Evolutionary conservation across 2,797 vertebrate species (phyloP).

Genomic region (Lycodopsis pacificus): DNA sequence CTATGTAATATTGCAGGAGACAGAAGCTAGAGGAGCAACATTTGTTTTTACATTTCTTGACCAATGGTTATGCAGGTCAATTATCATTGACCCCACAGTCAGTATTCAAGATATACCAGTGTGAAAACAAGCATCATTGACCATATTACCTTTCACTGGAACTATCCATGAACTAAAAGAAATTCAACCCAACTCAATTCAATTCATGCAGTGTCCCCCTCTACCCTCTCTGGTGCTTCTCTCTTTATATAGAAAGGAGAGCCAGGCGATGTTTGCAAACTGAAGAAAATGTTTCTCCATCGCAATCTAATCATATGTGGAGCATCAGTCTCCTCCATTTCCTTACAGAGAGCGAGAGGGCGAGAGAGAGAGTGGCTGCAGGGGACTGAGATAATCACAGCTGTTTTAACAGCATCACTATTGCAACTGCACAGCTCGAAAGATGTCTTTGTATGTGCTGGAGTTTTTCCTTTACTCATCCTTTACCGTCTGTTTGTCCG

Average conservation of each 20-base stretch:
- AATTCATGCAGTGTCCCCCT: neutral
- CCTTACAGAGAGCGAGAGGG: neutral
- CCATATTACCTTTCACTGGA: neutral
- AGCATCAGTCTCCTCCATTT: slow-evolving; percentile 28
- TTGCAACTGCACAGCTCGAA: slow-evolving; percentile 7
- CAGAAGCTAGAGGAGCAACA: neutral
- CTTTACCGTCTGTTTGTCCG: slow-evolving; percentile 64
- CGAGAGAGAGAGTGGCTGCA: neutral
- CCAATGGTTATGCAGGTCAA: neutral
- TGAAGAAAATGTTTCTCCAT: slow-evolving; percentile 13
- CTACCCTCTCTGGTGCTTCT: slow-evolving; percentile 1
- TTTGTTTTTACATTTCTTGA: slow-evolving; percentile 5
- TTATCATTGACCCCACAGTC: slow-evolving; percentile 1
- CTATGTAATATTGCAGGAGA: slow-evolving; percentile 34
- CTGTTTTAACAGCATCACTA: slow-evolving; percentile 21
- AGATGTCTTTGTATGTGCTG: slow-evolving; percentile 21
- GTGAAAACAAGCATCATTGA: slow-evolving; percentile 4
- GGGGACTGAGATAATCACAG: slow-evolving; percentile 38
- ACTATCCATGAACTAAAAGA: neutral
- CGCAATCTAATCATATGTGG: slow-evolving; percentile 28
- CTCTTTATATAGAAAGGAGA: slow-evolving; percentile 1
- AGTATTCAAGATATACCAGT: slow-evolving; percentile 24
- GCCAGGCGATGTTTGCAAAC: neutral
- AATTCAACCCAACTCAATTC: neutral
- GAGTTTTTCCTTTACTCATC: slow-evolving; percentile 52